Conservation (phyloP, 2,113 vertebrate species). For the Taurulus bubalis region DNA sequence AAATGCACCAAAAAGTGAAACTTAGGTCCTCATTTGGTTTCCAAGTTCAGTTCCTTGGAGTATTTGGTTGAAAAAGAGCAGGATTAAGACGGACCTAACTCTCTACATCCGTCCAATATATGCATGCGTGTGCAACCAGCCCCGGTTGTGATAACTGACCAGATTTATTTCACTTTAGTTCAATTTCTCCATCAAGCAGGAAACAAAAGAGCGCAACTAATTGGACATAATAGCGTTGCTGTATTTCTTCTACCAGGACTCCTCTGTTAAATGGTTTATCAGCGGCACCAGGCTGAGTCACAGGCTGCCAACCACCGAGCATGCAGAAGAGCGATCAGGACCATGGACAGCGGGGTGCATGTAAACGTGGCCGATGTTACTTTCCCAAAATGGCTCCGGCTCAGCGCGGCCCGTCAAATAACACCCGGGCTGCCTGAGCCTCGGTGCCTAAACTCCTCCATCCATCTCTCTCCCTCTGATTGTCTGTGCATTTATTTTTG, state of each 20-base stretch:
- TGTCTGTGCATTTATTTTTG: conserved; percentile 84
- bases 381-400: conserved; percentile 23
- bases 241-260: background rate
- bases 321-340: background rate
- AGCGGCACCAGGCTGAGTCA: conserved; percentile 22
- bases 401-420: conserved; percentile 9
- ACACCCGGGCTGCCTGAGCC: background rate
- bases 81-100: background rate
- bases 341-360: conserved; percentile 35
- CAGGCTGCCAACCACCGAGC: conserved; percentile 1
- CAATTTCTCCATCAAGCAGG: background rate
- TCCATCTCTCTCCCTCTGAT: conserved; percentile 76
- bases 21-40: conserved; percentile 39
- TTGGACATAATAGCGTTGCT: background rate
- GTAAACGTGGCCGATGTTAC: conserved; percentile 50
- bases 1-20: conserved; percentile 25
- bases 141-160: conserved; percentile 1
- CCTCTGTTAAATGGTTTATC: background rate
- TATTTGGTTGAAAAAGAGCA: conserved; percentile 31
- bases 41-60: conserved; percentile 56
- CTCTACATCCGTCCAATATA: too few species aligned
- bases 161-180: background rate
- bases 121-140: conserved; percentile 25
- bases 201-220: background rate
- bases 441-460: conserved; percentile 14